Evolutionary conservation across 2,113 vertebrate genomes (phyloP).

Genomic region (Chamaea fasciata): DNA sequence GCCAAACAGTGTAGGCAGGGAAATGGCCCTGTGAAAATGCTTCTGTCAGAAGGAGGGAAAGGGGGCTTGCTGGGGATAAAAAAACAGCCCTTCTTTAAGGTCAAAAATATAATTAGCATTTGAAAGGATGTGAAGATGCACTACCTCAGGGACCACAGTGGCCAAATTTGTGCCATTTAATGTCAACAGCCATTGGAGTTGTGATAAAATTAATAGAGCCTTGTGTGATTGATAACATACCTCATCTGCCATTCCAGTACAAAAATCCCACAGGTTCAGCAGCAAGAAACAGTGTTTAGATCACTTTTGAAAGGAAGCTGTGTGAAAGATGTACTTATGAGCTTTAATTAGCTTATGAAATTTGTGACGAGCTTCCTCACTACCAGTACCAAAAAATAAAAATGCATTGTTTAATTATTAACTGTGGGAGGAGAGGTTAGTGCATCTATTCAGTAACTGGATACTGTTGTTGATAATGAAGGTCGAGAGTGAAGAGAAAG

Average conservation of each 20-base stretch:
- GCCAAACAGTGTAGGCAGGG: conserved; percentile 12
- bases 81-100: conserved; percentile 71
- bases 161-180: conserved; percentile 73
- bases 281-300: conserved; percentile 19
- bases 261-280: conserved; percentile 27
- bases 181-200: conserved; percentile 68
- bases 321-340: conserved; percentile 22
- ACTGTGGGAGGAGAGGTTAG: background rate
- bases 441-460: background rate
- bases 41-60: background rate
- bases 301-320: conserved; percentile 12
- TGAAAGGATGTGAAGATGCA: conserved; percentile 70
- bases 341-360: conserved; percentile 51
- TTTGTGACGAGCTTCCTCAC: background rate
- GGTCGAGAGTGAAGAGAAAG: background rate
- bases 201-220: conserved; percentile 76
- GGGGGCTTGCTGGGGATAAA: conserved; percentile 3
- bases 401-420: conserved; percentile 25
- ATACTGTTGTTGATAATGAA: background rate
- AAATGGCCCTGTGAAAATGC: background rate
- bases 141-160: conserved; percentile 33
- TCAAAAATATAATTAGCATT: conserved; percentile 80
- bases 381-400: background rate
- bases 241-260: conserved; percentile 14
- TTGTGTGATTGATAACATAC: conserved; percentile 72